Evolutionary conservation across 30 jellyfish, hydroid and myxozoan species (phyloP).

Genomic region (Turritopsis rubra): DNA sequence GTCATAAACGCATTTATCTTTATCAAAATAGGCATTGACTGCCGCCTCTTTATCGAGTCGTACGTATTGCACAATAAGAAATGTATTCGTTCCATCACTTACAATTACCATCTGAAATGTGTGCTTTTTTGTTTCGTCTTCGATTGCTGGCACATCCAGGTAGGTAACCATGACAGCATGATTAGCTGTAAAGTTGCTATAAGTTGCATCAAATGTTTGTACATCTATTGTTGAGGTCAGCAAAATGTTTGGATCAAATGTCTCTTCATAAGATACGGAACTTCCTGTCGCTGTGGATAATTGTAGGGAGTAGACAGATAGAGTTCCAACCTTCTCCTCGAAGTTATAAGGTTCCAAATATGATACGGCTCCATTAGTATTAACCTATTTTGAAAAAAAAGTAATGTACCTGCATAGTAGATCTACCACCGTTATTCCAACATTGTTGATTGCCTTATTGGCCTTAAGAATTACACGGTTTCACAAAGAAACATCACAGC

Average conservation of each 20-base stretch:
- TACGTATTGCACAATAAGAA: background rate
- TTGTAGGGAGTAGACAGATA: background rate
- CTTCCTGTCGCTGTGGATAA: background rate
- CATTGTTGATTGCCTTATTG: too few species aligned
- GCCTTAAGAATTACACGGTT: too few species aligned
- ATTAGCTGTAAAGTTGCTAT: background rate
- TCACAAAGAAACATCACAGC: too few species aligned
- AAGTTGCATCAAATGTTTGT: background rate
- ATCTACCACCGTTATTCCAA: too few species aligned
- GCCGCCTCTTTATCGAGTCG: background rate
- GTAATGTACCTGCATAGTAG: too few species aligned
- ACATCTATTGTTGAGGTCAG: background rate
- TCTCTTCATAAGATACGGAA: background rate
- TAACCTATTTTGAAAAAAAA: background rate
- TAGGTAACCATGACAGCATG: background rate
- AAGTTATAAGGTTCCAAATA: background rate
- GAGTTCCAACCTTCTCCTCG: background rate
- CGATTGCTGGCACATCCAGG: background rate
- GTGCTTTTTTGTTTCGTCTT: background rate
- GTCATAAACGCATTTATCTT: background rate
- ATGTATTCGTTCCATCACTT: background rate
- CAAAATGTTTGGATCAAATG: background rate
- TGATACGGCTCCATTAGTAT: background rate
- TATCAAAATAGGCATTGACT: background rate
- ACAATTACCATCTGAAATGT: background rate